These are phyloP conservation scores for Prosopocoilus inquinatus DNA, from an alignment of 2,888 invertebrate species.

Conservation along the genomic window DNA sequence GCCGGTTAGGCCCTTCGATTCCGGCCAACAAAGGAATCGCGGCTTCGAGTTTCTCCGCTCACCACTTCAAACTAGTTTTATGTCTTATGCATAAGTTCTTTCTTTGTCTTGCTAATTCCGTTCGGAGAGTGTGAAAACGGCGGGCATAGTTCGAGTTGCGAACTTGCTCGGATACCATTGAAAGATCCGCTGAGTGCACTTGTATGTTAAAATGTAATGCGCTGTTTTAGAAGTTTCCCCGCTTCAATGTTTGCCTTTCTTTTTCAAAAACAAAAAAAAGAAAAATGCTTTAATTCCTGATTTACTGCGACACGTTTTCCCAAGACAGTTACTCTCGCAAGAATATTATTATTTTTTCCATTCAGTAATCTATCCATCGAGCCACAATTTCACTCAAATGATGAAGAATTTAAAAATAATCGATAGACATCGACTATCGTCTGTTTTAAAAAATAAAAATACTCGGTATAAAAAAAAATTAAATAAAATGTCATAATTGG, in stretches of 20 bases:
- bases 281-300: conserved; percentile 17
- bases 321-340: background rate
- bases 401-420: no score
- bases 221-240: conserved; percentile 18
- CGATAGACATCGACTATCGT: no score
- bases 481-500: no score
- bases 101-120: conserved; percentile 1
- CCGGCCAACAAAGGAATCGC: background rate
- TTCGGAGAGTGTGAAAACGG: background rate
- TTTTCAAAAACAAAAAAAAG: no score
- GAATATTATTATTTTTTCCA: background rate
- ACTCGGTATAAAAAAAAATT: no score
- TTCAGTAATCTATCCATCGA: no score
- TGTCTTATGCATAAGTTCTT: background rate
- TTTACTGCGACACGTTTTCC: conserved; percentile 10
- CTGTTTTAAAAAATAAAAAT: no score
- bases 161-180: conserved; percentile 17
- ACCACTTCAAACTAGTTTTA: background rate
- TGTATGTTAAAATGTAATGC: conserved; percentile 28
- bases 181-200: conserved; percentile 25
- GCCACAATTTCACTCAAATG: no score
- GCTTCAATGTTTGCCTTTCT: conserved; percentile 14
- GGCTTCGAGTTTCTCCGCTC: background rate
- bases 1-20: background rate
- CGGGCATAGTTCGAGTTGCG: conserved; percentile 9